Evolutionary conservation across 2,797 vertebrate genomes (phyloP), one percentile per base, ranked within the genome.

Genomic region (Arctocebus calabarensis): DNA sequence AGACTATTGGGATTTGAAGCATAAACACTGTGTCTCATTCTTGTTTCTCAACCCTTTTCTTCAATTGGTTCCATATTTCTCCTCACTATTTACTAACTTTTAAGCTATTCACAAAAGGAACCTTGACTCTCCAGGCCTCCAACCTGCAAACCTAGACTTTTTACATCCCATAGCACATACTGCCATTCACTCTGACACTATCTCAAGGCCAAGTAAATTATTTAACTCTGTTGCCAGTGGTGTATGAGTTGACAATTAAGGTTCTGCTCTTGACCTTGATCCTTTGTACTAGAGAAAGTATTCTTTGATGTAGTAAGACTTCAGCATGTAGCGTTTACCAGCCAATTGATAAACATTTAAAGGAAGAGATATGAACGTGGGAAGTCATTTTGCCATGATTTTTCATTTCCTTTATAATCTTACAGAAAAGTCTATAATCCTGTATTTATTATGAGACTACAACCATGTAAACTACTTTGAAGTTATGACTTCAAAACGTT

Each of bases 361-460:
- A 89, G 61, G 59, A 96, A 96, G 96, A 96, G 86, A 93, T 73
- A 95, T 4, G 85, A 95, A 92, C 93, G 64, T 94, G 92, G 92
- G 92, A 96, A 93, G 87, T 94, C 23, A 92, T 77, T 96, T 94
- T 95, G 95, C 88, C 94, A 91, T 94, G 70, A 92, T 95, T 97
- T 92, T 95, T 97, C 95, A 94, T 97, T 97, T 97, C 91, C 90
- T 96, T 95, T 94, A 96, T 95, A 91, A 84, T 93, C 79, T 94
- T 74, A 91, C 74, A 97, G 74, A 97, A 97, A 96, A 96, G 95
- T 90, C 90, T 90, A 84, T 94, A 97, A 96, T 97, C 96, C 75
- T 94, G 14, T 96, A 94, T 96, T 97, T 98, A 91, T 94, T 96
- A 92, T 95, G 66, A 92, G 68, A 92, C 77, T 94, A 75, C 92